A percentile compares a stretch with the other conserved stretches of the same genome.
phyloP scores from a whole-genome alignment of 2,888 invertebrate genomes.

The Sipunculus nudus region DNA sequence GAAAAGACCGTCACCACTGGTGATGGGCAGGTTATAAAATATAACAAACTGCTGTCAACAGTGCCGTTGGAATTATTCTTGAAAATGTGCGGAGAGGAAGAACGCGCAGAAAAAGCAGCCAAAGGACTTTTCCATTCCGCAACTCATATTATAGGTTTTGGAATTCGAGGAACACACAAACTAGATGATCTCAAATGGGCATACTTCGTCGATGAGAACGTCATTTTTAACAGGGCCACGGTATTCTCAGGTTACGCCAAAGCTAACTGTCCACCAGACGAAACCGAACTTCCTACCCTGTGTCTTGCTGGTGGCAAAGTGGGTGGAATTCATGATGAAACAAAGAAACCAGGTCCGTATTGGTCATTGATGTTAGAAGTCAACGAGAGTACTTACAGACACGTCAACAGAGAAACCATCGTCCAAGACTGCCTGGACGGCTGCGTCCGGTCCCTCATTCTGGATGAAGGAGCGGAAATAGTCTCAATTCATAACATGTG shows the following conservation, averaged over 20 bases:
- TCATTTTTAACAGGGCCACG: neutral
- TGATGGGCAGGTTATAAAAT: neutral
- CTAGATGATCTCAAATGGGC: neutral
- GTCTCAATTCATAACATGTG: neutral
- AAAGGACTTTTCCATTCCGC: neutral
- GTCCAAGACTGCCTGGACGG: neutral
- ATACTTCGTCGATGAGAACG: neutral
- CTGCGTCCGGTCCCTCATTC: neutral
- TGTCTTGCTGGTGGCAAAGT: neutral
- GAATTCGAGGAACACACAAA: neutral
- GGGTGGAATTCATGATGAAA: neutral
- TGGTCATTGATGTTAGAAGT: neutral
- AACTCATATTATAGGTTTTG: neutral
- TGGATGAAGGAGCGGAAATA: neutral
- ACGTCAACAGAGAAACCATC: neutral
- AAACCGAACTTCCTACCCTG: neutral
- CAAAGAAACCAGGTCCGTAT: neutral
- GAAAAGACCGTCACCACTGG: neutral
- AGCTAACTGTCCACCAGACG: neutral
- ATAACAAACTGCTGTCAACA: neutral
- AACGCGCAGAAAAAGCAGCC: neutral
- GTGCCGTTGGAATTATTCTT: neutral
- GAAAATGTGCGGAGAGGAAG: neutral
- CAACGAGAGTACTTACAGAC: neutral
- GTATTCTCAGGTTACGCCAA: neutral